A percentile compares a stretch with the other conserved stretches of the same genome.
Evolutionary conservation across 2,888 invertebrate species (phyloP).

Genomic region (Cataglyphis rosenhaueri): DNA sequence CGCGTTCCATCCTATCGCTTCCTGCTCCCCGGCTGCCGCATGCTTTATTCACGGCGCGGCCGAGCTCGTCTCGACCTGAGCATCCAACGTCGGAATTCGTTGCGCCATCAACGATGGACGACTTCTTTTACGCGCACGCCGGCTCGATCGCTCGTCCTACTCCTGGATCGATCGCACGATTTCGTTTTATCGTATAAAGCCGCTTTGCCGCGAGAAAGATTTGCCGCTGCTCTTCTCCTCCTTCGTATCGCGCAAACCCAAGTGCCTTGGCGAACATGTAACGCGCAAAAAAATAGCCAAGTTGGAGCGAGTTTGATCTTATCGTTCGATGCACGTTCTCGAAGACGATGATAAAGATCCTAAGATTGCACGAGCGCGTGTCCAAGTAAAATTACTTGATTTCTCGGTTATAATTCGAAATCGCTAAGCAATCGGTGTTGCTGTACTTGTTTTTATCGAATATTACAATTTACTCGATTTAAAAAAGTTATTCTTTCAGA

Average conservation of each 20-base stretch:
- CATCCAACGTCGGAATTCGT: conserved; percentile 59
- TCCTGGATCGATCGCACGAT: conserved; percentile 33
- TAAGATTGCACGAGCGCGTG: conserved; percentile 28
- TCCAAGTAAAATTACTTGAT: conserved; percentile 30
- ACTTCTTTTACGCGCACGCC: conserved; percentile 55
- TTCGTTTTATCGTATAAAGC: conserved; percentile 48
- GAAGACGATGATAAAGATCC: conserved; percentile 55
- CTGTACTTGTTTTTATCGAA: neutral
- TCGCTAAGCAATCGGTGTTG: neutral
- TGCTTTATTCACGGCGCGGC: conserved; percentile 67
- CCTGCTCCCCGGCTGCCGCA: conserved; percentile 40
- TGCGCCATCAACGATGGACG: conserved; percentile 64
- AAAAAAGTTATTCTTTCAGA: neutral
- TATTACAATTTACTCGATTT: neutral
- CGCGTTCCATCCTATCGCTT: conserved; percentile 25
- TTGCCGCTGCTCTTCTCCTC: neutral
- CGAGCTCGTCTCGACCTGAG: conserved; percentile 49
- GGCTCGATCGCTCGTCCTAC: conserved; percentile 50
- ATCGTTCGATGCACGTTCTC: conserved; percentile 51
- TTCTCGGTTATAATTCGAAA: conserved; percentile 31
- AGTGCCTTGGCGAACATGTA: conserved; percentile 18
- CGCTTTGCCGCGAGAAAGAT: neutral
- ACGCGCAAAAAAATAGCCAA: conserved; percentile 33
- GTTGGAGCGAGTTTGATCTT: conserved; percentile 42
- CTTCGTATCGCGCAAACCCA: conserved; percentile 1